Conservation (phyloP, 2,113 vertebrate species). For the Centropus unirufus region DNA sequence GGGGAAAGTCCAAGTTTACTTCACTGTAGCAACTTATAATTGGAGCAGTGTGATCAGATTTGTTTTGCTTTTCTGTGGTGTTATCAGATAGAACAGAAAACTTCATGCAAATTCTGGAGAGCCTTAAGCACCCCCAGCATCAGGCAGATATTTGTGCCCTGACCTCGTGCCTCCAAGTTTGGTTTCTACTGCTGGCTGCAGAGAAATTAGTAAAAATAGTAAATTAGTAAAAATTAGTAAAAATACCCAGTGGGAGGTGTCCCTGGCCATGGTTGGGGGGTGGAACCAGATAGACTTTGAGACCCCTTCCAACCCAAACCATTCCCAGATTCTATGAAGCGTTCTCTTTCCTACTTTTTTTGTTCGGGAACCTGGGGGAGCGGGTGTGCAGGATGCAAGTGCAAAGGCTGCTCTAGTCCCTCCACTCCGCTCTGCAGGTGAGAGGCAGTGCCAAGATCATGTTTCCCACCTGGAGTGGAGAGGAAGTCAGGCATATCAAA, state of each 20-base stretch:
- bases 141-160: background rate
- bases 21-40: background rate
- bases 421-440: background rate
- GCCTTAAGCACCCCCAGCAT: background rate
- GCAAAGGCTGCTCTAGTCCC: background rate
- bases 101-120: slow-evolving; percentile 24
- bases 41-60: background rate
- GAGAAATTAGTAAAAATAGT: background rate
- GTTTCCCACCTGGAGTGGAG: rapidly evolving
- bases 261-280: too few species aligned
- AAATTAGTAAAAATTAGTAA: too few species aligned
- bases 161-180: background rate
- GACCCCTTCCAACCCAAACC: too few species aligned
- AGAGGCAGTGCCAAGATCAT: rapidly evolving
- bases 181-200: background rate
- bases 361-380: background rate
- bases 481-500: background rate
- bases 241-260: background rate
- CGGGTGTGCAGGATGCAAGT: rapidly evolving
- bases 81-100: slow-evolving; percentile 18
- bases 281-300: too few species aligned
- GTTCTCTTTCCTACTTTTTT: background rate
- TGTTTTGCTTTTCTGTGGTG: background rate
- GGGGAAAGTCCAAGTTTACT: slow-evolving; percentile 16
- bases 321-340: too few species aligned